phyloP scores from a whole-genome alignment of 2,797 vertebrate genomes.

The Phalloptychus januarius region DNA sequence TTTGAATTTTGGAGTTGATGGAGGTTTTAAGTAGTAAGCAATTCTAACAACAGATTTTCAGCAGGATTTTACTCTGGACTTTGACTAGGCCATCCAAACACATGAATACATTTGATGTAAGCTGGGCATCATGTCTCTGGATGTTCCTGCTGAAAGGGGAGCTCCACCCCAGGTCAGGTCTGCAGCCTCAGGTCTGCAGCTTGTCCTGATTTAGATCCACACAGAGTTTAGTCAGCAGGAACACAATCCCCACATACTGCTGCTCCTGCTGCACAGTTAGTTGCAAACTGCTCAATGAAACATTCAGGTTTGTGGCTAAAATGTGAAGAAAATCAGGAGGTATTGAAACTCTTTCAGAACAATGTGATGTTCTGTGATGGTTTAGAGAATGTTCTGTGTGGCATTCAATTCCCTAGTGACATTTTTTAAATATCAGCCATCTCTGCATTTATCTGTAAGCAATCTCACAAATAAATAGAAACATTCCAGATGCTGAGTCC shows the following conservation, averaged over 20 bases:
- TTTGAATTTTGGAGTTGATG: too few relatives aligned
- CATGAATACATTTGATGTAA: neutral
- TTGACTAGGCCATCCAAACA: neutral
- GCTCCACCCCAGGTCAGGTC: neutral
- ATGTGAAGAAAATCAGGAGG: too few relatives aligned
- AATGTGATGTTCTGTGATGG: neutral
- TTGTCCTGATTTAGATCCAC: neutral
- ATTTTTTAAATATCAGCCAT: neutral
- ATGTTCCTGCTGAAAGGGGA: neutral
- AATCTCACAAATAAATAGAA: constrained; percentile 21
- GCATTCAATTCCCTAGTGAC: neutral
- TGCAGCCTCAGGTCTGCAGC: neutral
- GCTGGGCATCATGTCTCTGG: neutral
- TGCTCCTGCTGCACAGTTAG: too few relatives aligned
- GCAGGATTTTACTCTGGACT: neutral
- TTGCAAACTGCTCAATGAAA: neutral
- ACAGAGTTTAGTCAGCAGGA: too few relatives aligned
- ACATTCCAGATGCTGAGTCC: constrained; percentile 16
- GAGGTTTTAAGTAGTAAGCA: neutral
- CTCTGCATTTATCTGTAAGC: constrained; percentile 2
- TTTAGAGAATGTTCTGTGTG: neutral
- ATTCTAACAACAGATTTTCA: neutral
- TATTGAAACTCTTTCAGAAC: neutral
- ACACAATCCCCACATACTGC: too few relatives aligned
- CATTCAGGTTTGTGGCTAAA: neutral